Base-by-base conservation (phyloP, 2,113 vertebrate species). In the Chiloscyllium plagiosum region DNA sequence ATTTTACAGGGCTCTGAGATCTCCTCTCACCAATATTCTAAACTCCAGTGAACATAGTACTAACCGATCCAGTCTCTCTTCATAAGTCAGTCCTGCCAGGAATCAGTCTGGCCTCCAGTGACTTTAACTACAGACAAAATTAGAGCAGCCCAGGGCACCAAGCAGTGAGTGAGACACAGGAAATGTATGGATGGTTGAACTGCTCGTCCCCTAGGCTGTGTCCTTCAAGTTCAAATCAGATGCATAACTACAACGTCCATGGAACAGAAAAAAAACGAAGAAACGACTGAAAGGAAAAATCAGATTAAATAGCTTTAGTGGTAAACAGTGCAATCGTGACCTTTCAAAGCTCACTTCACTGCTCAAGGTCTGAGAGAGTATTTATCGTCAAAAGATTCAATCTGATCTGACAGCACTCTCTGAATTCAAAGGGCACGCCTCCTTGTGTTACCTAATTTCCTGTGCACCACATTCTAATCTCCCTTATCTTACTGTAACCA, bases 361-460 rank as follows among this genome's bases (percentile, higher is more conserved):
- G 93, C 37, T 70, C 93, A 72, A 94, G 37, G 42, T 72, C 93
- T 95, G 66, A 22, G 15, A 70, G 68, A 95, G 66, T 50, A 70
- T 95, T 95, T 10, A 72, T 95, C 68, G 37, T 70, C 29, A 95
- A 72, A 47, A 72, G 93, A 95, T 95, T 47, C 93, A 95, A 95
- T 95, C 93, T 95, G 93, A 50, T 69, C 68, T 95, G 93, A 72
- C 93, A 95, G n/a, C 68, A 20, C 68, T 42, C 37, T 69, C 68
- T 95, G 93, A 72, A 72, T 95, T 95, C 93, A 95, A 95, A 95
- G 93, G 93, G 24, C n/a, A 72, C 42, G 29, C 42, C 68, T 42
- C 93, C 37, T 29, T 5, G 68, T 50, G 42, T 47, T 68, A 72
- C 93, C 93, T 95, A 72, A 95, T 95, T 95, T 95, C 93, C 93